phyloP scores from a whole-genome alignment of 2,888 invertebrate species.

The Portevinia maculata region DNA sequence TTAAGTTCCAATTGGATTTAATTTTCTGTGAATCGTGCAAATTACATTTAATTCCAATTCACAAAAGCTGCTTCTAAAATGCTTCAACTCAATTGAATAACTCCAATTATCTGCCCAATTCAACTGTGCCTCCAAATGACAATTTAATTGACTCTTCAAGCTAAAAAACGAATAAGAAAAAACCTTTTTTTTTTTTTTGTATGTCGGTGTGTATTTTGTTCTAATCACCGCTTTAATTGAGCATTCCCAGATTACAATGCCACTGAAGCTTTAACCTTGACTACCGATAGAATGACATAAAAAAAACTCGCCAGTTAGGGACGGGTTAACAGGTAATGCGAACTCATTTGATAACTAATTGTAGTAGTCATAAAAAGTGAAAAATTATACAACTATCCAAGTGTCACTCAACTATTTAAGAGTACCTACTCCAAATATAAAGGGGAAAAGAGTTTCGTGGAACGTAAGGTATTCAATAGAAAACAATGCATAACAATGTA shows the following conservation, averaged over 20 bases:
- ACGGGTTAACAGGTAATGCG: too few species aligned
- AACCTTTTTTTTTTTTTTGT: background rate
- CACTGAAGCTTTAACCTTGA: conserved; percentile 4
- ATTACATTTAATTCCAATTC: background rate
- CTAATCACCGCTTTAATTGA: conserved; percentile 20
- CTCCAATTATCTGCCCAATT: conserved; percentile 37
- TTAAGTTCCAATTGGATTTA: conserved; percentile 26
- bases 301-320: too few species aligned
- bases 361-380: too few species aligned
- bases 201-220: conserved; percentile 7
- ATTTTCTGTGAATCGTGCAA: conserved; percentile 17
- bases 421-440: too few species aligned
- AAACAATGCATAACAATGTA: too few species aligned
- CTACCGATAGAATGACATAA: background rate
- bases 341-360: too few species aligned
- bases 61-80: conserved; percentile 18
- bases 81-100: conserved; percentile 11
- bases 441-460: too few species aligned
- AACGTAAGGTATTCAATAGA: too few species aligned
- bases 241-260: background rate
- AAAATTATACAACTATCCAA: too few species aligned
- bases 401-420: too few species aligned
- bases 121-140: conserved; percentile 3
- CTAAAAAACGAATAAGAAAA: background rate
- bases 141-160: conserved; percentile 27